Conservation (phyloP, 2,888 invertebrate genomes). For the Pseudococcus viburni region DNA sequence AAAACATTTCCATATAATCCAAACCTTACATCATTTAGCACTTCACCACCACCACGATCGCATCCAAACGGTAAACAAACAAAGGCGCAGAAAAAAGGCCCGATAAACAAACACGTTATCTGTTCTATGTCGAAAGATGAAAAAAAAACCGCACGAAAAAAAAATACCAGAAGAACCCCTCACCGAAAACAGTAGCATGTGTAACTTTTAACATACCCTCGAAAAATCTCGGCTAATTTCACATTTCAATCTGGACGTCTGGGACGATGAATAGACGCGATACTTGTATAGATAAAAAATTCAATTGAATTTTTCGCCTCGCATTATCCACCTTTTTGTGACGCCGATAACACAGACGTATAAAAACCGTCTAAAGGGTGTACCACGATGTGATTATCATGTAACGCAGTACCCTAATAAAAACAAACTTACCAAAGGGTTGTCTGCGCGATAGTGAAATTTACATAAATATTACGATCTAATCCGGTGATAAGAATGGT, state of each 20-base stretch:
- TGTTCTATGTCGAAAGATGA: neutral
- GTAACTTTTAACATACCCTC: constrained; percentile 26
- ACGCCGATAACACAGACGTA: constrained; percentile 31
- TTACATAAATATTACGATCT: constrained; percentile 54
- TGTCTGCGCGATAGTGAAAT: constrained; percentile 5
- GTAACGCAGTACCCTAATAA: constrained; percentile 54
- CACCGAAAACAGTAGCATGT: constrained; percentile 12
- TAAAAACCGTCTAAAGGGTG: neutral
- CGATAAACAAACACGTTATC: constrained; percentile 12
- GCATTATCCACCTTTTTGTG: constrained; percentile 21
- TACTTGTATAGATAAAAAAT: neutral
- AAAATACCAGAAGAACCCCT: constrained; percentile 34
- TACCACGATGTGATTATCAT: constrained; percentile 30
- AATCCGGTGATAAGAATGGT: constrained; percentile 39
- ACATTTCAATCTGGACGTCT: constrained; percentile 14
- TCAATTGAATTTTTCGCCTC: constrained; percentile 52
- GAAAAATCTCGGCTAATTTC: constrained; percentile 42
- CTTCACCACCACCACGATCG: constrained; percentile 26
- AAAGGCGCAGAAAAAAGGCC: constrained; percentile 25
- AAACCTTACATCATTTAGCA: constrained; percentile 35
- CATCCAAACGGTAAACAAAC: constrained; percentile 28
- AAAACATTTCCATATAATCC: neutral
- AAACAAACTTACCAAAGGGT: constrained; percentile 50
- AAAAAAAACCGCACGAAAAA: neutral
- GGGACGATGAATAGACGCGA: constrained; percentile 13